Evolutionary conservation across 2,888 invertebrate species (phyloP), one percentile per base, ranked within the genome.

Genomic region (Brachypalpus laphriformis): DNA sequence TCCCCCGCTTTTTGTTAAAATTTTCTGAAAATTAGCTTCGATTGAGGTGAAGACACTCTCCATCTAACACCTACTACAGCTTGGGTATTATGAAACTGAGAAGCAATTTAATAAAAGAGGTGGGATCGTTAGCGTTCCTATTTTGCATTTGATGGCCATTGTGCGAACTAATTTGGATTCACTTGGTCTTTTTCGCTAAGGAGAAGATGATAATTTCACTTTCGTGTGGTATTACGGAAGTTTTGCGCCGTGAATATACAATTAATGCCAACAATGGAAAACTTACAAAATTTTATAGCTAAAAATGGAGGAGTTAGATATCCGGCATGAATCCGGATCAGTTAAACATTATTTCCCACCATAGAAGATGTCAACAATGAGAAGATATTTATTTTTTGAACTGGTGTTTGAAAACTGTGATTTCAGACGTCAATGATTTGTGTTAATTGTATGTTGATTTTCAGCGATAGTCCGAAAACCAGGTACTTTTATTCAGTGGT

Each of bases 111-210:
- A 20, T 56, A n/a, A 28, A 22, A 16, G 28, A 40, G 20, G 42
- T 47, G 51, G 56, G 42, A 63, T 65, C 25, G 56, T 45, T 34
- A 66, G 37, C 25, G 2, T 28, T 57, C 28, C 25, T 40, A 72
- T 49, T 72, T 72, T 72, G 57, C 49, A 40, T 75, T 76, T 47
- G 72, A 51, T 40, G 61, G 28, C 49, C 40, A 40, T 61, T 74
- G 54, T 74, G 42, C n/a, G 57, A 66, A n/a, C 40, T 49, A 66
- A 57, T 56, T 49, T 66, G 16, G 9, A 66, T 25, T 59, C 25
- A 34, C 16, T 65, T 65, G 34, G 8, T 49, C 14, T 59, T 57
- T 47, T 71, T 59, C 14, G 9, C 59, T 51, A 20, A 45, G 45
- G 18, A 20, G 28, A 14, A n/a, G 11, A 22, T 45, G 16, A 47